Percentiles rank a stretch among this genome's conserved stretches.
Evolutionary conservation across 2,888 invertebrate genomes (phyloP).

Genomic region (Cyaniris semiargus): DNA sequence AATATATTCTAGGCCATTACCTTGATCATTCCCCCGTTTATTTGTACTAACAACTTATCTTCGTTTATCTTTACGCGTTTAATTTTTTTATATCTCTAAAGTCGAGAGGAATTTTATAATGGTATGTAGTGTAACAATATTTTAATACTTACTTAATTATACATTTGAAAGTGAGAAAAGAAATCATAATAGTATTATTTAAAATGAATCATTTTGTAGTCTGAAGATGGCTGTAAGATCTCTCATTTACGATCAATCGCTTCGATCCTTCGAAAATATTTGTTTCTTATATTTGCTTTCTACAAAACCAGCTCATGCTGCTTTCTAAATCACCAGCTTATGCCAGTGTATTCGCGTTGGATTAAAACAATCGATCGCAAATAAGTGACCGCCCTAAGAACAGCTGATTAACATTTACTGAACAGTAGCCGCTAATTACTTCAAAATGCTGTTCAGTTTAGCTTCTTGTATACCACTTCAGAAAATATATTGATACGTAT

Average conservation of each 20-base stretch:
- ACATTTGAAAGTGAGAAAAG: not conserved
- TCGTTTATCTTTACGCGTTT: slow-evolving; percentile 8
- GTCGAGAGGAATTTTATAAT: not conserved
- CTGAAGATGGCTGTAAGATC: too few species aligned
- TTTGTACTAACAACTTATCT: slow-evolving; percentile 18
- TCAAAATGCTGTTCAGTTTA: not conserved
- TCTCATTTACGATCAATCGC: too few species aligned
- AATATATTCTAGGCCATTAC: slow-evolving; percentile 24
- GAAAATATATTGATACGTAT: slow-evolving; percentile 1
- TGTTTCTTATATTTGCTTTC: not conserved
- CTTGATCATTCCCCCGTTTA: slow-evolving; percentile 6
- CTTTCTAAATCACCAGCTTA: not conserved
- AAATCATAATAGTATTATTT: too few species aligned
- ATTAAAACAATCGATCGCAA: not conserved
- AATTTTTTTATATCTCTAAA: not conserved
- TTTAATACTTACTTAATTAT: not conserved
- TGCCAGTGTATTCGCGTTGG: not conserved
- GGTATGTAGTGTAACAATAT: not conserved
- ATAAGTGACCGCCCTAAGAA: not conserved
- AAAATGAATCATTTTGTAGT: too few species aligned
- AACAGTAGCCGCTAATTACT: not conserved
- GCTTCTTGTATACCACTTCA: not conserved
- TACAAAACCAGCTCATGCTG: not conserved
- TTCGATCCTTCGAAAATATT: not conserved
- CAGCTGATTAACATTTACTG: not conserved